Base-by-base conservation (phyloP, 2,113 vertebrate genomes). In the Sebastes schlegelii region DNA sequence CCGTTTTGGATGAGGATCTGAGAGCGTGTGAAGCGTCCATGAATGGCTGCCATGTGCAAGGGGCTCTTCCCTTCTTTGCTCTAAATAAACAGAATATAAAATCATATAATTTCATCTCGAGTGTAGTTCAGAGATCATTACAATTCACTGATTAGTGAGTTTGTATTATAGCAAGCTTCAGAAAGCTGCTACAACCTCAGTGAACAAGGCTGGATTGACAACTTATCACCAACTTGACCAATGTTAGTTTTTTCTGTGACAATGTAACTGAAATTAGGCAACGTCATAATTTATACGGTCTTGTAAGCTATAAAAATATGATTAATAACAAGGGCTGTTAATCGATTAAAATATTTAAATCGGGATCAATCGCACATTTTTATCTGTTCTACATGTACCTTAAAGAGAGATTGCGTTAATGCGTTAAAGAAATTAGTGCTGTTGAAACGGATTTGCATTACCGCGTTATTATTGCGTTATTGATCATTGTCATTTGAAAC, bases 1-100 rank as follows among this genome's bases (percentile, higher is more conserved):
- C 98, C 98, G 0, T 99, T 99, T 93, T 99, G 98, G 87, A 99
- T 98, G 90, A 99, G 97, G 94, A 99, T 99, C 95, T 99, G 98
- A 9, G 98, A 99, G 77, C 98, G 97, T 1, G 98, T 99, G 95
- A 99, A 99, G 72, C 98, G 97, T 80, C 98, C 98, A 1, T 99
- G 98, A 86, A 99, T 97, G 86, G 98, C 98, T 77, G 98, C 97
- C 98, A 99, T 99, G 94, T 99, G 98, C 95, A 99, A 89, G 68
- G 98, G 98, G 91, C 97, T 99, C 94, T 98, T 99, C 91, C 98
- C 98, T 95, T 98, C 97, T 95, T 97, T 98, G 91, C 97, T 98
- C 98, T 99, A 45, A 45, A 23, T 74, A 63, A 60, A 64, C 5
- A 45, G 34, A 14, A 62, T 1, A 54, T 43, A 40, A 60, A 57